Conservation (phyloP, 2,888 invertebrate genomes). For the Leptarthrus brevirostris region DNA sequence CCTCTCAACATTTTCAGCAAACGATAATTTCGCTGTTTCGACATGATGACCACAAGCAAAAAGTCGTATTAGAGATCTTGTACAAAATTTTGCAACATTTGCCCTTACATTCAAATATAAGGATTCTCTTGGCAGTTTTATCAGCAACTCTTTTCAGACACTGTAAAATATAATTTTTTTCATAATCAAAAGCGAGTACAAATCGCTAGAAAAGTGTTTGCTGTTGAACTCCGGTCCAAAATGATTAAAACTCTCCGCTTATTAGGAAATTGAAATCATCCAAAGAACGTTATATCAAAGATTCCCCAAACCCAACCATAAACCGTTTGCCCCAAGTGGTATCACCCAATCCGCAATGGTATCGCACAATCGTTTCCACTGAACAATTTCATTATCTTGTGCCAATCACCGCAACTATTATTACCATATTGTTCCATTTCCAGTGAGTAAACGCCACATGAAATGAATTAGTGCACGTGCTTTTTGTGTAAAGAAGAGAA, state of each 20-base stretch:
- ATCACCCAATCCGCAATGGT: conserved; percentile 2
- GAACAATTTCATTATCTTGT: conserved; percentile 18
- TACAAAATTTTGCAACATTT: no score
- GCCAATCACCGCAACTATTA: conserved; percentile 38
- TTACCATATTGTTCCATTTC: conserved; percentile 39
- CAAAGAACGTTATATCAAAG: conserved; percentile 15
- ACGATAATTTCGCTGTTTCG: no score
- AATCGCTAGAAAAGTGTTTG: no score
- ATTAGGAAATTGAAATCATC: conserved; percentile 2
- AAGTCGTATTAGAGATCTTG: no score
- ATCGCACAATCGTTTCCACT: conserved; percentile 9
- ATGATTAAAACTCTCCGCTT: background rate
- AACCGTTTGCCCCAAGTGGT: background rate
- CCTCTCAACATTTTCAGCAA: no score
- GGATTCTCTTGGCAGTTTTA: no score
- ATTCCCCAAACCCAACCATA: background rate
- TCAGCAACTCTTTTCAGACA: no score
- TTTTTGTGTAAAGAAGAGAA: conserved; percentile 14
- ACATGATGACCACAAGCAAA: no score
- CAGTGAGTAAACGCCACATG: conserved; percentile 6
- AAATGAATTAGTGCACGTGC: conserved; percentile 30
- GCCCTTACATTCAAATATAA: no score
- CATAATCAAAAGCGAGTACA: no score
- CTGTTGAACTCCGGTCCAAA: background rate
- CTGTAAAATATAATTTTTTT: no score